These are phyloP conservation scores for Diaperis boleti DNA, from an alignment of 2,888 invertebrate species.

Conservation along the genomic window DNA sequence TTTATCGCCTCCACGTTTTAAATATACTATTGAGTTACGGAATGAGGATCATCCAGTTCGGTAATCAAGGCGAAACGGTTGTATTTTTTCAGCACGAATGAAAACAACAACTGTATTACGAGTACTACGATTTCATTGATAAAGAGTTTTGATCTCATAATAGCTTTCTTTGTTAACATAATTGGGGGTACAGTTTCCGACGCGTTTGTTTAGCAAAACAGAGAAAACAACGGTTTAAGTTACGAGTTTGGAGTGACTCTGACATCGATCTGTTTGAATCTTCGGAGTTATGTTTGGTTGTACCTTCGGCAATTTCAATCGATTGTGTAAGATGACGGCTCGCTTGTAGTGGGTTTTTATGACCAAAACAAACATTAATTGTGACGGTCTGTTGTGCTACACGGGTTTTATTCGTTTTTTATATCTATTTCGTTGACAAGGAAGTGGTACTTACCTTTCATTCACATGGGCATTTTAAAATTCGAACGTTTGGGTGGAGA, in stretches of 20 bases:
- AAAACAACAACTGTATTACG: slow-evolving; percentile 30
- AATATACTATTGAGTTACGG: slow-evolving; percentile 33
- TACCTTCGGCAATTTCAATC: not conserved
- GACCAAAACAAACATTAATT: too few species aligned
- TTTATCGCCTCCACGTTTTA: slow-evolving; percentile 33
- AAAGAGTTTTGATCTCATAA: slow-evolving; percentile 25
- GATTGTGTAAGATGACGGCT: too few species aligned
- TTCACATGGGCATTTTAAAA: too few species aligned
- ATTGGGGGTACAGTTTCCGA: slow-evolving; percentile 16
- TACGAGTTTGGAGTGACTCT: slow-evolving; percentile 2
- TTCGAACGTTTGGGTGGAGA: too few species aligned
- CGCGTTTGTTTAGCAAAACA: slow-evolving; percentile 17
- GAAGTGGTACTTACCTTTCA: too few species aligned
- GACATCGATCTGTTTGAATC: not conserved
- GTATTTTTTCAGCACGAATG: slow-evolving; percentile 19
- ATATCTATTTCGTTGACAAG: too few species aligned
- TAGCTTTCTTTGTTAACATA: slow-evolving; percentile 14
- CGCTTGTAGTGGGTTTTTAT: too few species aligned
- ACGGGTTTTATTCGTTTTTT: too few species aligned
- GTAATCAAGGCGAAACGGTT: slow-evolving; percentile 16
- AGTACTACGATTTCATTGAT: slow-evolving; percentile 36
- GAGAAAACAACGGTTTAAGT: slow-evolving; percentile 18
- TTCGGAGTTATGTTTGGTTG: not conserved
- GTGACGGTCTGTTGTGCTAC: too few species aligned
- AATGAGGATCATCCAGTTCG: slow-evolving; percentile 27